These are phyloP conservation scores for Rapana venosa DNA, from an alignment of 2,888 invertebrate species.

Conservation along the genomic window DNA sequence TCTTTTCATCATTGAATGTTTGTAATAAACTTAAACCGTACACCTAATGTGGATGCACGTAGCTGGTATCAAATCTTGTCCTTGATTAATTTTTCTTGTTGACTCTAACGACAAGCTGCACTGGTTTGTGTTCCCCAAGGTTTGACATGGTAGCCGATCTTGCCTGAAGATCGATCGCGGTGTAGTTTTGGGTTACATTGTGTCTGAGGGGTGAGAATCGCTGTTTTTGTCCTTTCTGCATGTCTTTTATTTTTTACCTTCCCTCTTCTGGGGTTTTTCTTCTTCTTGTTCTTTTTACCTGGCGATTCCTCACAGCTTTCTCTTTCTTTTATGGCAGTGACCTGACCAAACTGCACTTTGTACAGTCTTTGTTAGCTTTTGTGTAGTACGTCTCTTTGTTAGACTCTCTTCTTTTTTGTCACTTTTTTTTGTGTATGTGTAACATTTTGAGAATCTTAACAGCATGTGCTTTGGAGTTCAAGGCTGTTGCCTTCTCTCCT, in stretches of 20 bases:
- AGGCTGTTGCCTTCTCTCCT: background rate
- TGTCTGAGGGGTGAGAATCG: conserved; percentile 22
- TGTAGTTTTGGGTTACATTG: conserved; percentile 31
- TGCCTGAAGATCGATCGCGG: conserved; percentile 16
- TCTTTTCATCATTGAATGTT: no score
- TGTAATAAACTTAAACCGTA: background rate
- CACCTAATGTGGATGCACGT: background rate
- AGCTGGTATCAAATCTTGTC: no score
- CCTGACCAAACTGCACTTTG: background rate
- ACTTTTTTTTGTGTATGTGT: background rate
- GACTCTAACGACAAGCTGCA: background rate
- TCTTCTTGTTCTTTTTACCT: background rate
- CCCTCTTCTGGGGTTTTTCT: background rate
- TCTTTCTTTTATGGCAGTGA: background rate
- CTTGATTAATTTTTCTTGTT: no score
- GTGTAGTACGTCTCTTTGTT: background rate
- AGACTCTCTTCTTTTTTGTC: background rate
- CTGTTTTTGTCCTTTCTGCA: background rate
- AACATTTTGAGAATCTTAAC: background rate
- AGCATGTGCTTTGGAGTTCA: background rate
- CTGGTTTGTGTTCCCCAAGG: conserved; percentile 44
- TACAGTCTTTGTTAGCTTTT: conserved; percentile 13
- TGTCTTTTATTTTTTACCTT: background rate
- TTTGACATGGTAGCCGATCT: conserved; percentile 49
- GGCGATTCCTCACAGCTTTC: background rate